Conservation (phyloP, 1,140 invertebrate species). For the Babylonia areolata region DNA sequence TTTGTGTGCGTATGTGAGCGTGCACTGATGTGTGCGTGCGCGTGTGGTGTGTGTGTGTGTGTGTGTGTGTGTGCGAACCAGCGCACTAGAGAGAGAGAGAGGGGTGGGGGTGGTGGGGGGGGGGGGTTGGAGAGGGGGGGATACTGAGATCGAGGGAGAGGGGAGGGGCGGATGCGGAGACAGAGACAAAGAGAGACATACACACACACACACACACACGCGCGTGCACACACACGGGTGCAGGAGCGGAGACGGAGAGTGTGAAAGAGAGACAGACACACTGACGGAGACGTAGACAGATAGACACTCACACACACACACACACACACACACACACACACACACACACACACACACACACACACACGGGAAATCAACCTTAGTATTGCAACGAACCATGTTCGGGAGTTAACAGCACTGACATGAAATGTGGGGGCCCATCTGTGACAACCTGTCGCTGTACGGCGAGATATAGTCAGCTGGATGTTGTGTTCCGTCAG, state of each 20-base stretch:
- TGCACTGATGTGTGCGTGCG: no score
- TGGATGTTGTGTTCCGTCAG: no score
- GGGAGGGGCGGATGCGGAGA: not conserved
- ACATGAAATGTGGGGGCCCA: no score
- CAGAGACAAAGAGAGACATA: not conserved
- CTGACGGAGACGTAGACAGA: not conserved
- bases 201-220: constrained; percentile 2
- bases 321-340: not conserved
- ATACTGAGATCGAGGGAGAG: not conserved
- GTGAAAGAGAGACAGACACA: no score
- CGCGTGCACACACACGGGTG: not conserved
- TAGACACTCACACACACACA: not conserved
- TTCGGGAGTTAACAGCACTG: no score
- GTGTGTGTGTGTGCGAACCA: no score
- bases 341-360: not conserved
- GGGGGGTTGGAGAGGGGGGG: not conserved
- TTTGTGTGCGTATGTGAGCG: no score
- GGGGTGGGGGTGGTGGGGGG: not conserved
- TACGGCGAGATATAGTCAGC: no score
- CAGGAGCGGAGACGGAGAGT: not conserved
- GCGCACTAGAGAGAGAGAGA: not conserved
- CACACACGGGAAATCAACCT: no score
- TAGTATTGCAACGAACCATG: no score
- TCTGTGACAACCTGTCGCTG: no score
- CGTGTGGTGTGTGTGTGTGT: no score